A percentile compares a stretch with the other conserved stretches of the same genome.
Evolutionary conservation across 2,113 vertebrate genomes (phyloP).

Genomic region (Alaudala cheleensis): DNA sequence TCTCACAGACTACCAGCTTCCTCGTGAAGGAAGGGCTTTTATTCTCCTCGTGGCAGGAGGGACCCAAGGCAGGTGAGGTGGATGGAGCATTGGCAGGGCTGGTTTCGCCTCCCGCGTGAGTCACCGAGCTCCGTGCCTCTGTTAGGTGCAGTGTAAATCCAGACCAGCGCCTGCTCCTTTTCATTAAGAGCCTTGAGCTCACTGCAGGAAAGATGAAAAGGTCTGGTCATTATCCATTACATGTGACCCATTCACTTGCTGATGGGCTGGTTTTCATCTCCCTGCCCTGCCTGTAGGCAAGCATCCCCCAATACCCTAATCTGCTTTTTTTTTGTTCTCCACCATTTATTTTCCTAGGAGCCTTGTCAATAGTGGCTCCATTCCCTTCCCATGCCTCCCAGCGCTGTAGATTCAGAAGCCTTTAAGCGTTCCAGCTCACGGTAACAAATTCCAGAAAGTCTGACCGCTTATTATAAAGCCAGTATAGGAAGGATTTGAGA

Average conservation of each 20-base stretch:
- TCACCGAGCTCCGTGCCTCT: background rate
- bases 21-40: background rate
- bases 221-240: slow-evolving; percentile 22
- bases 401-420: background rate
- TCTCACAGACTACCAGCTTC: background rate
- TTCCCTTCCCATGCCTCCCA: background rate
- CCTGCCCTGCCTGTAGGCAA: slow-evolving; percentile 26
- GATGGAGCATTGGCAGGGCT: background rate
- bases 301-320: slow-evolving; percentile 30
- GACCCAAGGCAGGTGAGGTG: background rate
- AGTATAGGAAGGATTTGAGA: background rate
- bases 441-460: slow-evolving; percentile 27
- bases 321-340: background rate
- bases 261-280: slow-evolving; percentile 53
- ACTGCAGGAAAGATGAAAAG: slow-evolving; percentile 22
- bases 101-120: background rate
- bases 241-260: slow-evolving; percentile 38
- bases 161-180: background rate
- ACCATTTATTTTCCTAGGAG: slow-evolving; percentile 23
- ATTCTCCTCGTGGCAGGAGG: background rate
- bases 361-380: background rate
- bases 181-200: slow-evolving; percentile 30
- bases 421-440: background rate
- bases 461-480: background rate
- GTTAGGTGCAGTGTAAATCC: slow-evolving; percentile 2